phyloP scores from a whole-genome alignment of 2,888 invertebrate species.

The Chloroclysta siterata region DNA sequence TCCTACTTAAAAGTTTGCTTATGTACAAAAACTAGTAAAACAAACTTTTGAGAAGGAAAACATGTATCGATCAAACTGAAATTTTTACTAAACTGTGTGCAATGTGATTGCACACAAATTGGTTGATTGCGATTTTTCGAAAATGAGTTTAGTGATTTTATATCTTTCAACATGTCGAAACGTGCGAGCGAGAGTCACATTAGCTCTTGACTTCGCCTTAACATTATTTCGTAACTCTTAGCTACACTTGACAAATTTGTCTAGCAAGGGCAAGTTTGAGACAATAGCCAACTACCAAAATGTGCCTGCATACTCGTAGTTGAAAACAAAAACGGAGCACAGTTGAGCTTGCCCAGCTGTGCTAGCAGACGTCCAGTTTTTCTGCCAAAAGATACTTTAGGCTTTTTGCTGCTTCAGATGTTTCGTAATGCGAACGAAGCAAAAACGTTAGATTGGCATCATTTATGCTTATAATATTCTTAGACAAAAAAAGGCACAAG shows the following conservation, averaged over 20 bases:
- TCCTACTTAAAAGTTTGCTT: too few species aligned
- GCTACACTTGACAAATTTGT: background rate
- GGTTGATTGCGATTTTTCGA: too few species aligned
- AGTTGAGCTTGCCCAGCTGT: conserved; percentile 28
- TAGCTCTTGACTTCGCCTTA: too few species aligned
- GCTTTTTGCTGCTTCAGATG: conserved; percentile 29
- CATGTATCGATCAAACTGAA: too few species aligned
- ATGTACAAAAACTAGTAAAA: too few species aligned
- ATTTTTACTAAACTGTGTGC: too few species aligned
- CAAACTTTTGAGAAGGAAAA: too few species aligned
- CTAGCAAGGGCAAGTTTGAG: conserved; percentile 9
- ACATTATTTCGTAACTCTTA: background rate
- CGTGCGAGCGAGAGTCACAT: too few species aligned
- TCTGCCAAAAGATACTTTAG: conserved; percentile 25
- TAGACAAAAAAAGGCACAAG: background rate
- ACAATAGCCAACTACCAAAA: conserved; percentile 16
- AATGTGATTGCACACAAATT: too few species aligned
- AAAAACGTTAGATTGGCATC: conserved; percentile 25
- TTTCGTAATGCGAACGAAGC: conserved; percentile 15
- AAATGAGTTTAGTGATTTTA: too few species aligned
- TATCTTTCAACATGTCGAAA: too few species aligned
- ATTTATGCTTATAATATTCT: conserved; percentile 14
- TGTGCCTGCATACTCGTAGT: conserved; percentile 24
- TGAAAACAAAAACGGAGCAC: conserved; percentile 27
- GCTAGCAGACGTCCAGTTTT: conserved; percentile 27